These are phyloP conservation scores for Graphium colonna DNA, from an alignment of 2,888 invertebrate species.

Conservation along the genomic window DNA sequence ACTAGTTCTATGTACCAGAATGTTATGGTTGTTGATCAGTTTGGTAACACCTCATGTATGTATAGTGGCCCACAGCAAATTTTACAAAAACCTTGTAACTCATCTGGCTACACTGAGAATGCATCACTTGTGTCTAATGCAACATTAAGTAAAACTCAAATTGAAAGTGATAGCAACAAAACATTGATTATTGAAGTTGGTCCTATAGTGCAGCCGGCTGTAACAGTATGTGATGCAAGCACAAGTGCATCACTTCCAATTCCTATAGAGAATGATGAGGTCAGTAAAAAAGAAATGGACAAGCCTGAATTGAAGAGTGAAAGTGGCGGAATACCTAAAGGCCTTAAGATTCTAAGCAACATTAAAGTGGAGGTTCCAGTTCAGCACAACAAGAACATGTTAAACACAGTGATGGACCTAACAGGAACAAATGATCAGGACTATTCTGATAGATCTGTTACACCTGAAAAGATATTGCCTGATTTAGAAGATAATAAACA, in stretches of 20 bases:
- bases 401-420: constrained; percentile 69
- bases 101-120: constrained; percentile 47
- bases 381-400: constrained; percentile 67
- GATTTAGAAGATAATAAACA: constrained; percentile 67
- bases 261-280: constrained; percentile 26
- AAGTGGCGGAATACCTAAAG: constrained; percentile 50
- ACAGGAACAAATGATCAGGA: constrained; percentile 60
- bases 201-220: constrained; percentile 46
- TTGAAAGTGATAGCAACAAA: constrained; percentile 51
- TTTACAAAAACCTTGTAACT: constrained; percentile 49
- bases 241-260: constrained; percentile 30
- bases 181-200: constrained; percentile 68
- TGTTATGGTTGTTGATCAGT: constrained; percentile 72
- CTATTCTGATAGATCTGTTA: constrained; percentile 43
- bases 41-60: constrained; percentile 69
- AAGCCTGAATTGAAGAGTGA: constrained; percentile 46
- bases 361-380: constrained; percentile 77
- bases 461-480: constrained; percentile 65
- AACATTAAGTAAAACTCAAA: constrained; percentile 42
- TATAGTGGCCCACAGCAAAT: constrained; percentile 58
- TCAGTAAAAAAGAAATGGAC: constrained; percentile 32
- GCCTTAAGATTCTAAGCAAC: constrained; percentile 75
- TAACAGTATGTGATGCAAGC: constrained; percentile 29
- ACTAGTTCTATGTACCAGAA: constrained; percentile 69
- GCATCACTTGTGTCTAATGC: constrained; percentile 36